Base-by-base conservation (phyloP, 2,888 invertebrate species). In the Isoperla grammatica region DNA sequence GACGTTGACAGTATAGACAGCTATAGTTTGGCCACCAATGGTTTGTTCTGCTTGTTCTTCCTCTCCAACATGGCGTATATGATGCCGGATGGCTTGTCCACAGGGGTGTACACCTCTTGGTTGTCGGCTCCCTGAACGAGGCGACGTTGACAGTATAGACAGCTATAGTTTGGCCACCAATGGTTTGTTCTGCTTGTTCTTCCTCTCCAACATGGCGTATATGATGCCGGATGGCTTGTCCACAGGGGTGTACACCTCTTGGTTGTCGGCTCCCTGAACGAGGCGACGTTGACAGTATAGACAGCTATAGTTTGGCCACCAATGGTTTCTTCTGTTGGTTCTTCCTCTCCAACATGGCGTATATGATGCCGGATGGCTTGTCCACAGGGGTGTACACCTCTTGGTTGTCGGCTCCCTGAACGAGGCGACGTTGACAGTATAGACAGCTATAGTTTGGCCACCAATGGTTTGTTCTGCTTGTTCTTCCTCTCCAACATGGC, bases 191-290 rank as follows among this genome's bases (percentile, higher is more conserved):
- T n/a, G n/a, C n/a, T n/a, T n/a, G n/a, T n/a, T n/a, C n/a, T n/a
- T 80, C 69, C 88, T 79, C 55, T 84, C 81, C 65, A 89, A 76
- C 69, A 85, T 82, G 6, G 87, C 88, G 69, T 84, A 85, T 69
- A 89, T 89, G 60, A 86, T 83, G 2, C 88, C 89, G 6, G 87
- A 82, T 0, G 89, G 89, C 65, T 88, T 88, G 73, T 89, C 88
- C n/a, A 83, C 79, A 1, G 88, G 88, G 57, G 86, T 79, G 69
- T 86, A 88, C 42, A 89, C 88, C 67, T 86, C 84, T 65, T 83
- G 80, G 50, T 86, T 85, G 59, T 78, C 78, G 20, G 83, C 82
- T 0, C 82, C 81, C 17, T 82, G 81, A 12, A 81, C 80, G 15
- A 86, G n/a, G n/a, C n/a, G n/a, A n/a, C n/a, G n/a, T n/a, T n/a